Conservation (phyloP, 2,888 invertebrate genomes). For the Eubasilissa splendida region DNA sequence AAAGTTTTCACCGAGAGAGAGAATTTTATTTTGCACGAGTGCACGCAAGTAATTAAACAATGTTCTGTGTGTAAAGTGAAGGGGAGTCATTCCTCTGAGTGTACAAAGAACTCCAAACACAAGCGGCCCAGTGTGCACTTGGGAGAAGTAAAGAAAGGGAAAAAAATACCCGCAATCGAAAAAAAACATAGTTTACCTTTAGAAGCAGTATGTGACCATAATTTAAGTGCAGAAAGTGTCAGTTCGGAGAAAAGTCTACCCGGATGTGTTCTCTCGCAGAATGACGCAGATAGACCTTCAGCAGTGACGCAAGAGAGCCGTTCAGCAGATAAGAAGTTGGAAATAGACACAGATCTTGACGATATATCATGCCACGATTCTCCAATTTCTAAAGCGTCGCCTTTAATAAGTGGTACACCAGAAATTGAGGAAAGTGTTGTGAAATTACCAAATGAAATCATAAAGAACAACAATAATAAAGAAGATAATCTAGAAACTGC, state of each 20-base stretch:
- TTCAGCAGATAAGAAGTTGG: neutral
- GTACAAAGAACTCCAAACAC: slow-evolving; percentile 60
- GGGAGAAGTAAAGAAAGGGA: slow-evolving; percentile 52
- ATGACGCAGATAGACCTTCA: slow-evolving; percentile 3
- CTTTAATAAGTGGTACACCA: neutral
- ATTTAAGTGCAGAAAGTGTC: slow-evolving; percentile 26
- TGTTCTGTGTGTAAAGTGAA: slow-evolving; percentile 65
- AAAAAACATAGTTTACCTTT: slow-evolving; percentile 12
- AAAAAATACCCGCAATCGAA: slow-evolving; percentile 25
- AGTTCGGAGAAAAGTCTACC: neutral
- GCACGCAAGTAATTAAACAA: slow-evolving; percentile 65
- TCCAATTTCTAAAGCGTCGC: slow-evolving; percentile 15
- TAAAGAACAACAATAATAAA: slow-evolving; percentile 37
- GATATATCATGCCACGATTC: slow-evolving; percentile 8
- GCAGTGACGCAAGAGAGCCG: neutral
- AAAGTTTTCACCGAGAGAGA: slow-evolving; percentile 84
- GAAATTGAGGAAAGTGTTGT: slow-evolving; percentile 13
- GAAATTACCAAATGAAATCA: slow-evolving; percentile 7
- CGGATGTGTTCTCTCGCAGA: neutral
- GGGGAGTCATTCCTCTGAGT: slow-evolving; percentile 64
- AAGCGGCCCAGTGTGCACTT: slow-evolving; percentile 30
- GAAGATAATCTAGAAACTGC: slow-evolving; percentile 7
- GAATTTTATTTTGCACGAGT: slow-evolving; percentile 83
- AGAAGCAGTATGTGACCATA: slow-evolving; percentile 16
- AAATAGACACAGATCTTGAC: neutral